Percentiles rank a stretch among this genome's conserved stretches.
phyloP scores from a whole-genome alignment of 2,888 invertebrate species.

The Pseudoips prasinana region DNA sequence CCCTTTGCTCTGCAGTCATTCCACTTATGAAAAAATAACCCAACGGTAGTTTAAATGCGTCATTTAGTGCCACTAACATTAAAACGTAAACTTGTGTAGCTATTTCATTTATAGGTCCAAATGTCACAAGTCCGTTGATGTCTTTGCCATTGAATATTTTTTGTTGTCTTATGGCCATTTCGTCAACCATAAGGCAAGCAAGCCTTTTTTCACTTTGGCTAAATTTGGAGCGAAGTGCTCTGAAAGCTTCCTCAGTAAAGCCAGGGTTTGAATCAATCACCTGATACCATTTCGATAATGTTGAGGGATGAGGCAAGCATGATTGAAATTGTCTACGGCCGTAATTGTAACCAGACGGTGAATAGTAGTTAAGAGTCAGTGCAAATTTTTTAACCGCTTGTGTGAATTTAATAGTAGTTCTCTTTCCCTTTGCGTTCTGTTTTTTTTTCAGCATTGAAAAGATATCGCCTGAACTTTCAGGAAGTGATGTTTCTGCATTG shows the following conservation, averaged over 20 bases:
- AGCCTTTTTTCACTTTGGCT: background rate
- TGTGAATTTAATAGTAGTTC: background rate
- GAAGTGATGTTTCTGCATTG: background rate
- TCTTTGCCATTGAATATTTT: background rate
- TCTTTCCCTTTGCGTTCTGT: background rate
- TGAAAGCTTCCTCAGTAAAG: background rate
- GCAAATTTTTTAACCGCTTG: background rate
- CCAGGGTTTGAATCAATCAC: background rate
- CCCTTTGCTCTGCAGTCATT: conserved; percentile 13
- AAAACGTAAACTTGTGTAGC: conserved; percentile 3
- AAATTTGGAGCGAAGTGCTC: background rate
- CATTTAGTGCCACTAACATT: conserved; percentile 11
- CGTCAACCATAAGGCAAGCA: background rate
- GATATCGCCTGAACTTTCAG: background rate
- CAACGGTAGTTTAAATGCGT: conserved; percentile 18
- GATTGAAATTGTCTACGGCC: background rate
- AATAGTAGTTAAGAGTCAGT: background rate
- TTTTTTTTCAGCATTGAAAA: background rate
- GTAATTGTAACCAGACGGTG: background rate
- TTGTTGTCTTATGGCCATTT: background rate
- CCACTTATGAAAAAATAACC: conserved; percentile 17
- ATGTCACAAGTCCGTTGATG: background rate
- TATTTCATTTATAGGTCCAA: background rate
- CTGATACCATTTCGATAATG: background rate
- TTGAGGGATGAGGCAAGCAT: background rate